Evolutionary conservation across 1,140 invertebrate genomes (phyloP), one percentile per base, ranked within the genome.

Genomic region (Homarus americanus): DNA sequence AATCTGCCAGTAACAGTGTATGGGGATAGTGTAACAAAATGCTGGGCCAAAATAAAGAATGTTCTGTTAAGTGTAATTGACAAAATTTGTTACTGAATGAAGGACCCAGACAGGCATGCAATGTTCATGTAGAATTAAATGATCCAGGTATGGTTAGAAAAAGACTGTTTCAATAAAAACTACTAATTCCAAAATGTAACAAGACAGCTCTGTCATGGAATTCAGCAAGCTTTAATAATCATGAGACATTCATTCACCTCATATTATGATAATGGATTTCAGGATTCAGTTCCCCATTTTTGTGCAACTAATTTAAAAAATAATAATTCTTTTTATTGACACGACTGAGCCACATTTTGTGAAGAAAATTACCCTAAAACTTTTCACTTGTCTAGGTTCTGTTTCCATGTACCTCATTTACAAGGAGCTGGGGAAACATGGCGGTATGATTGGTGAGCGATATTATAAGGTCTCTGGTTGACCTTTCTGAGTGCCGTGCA

Each of bases 351-450:
- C 7, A 32, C 32, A 69, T 3, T 69, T 32, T 69, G 3, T 63
- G 28, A 32, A 34, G 36, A 36, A n/a, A n/a, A 15, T 38, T 83
- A 69, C 38, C 38, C 3, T 83, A 7, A 83, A 38, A 58, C 41
- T 85, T 69, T 41, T 69, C 49, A 41, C 58, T 85, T 79, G 75
- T 40, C 85, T 87, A 87, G 85, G 85, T 79, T 79, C 85, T 79
- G 34, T 87, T 79, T 87, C 85, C 49, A 38, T 79, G 17, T 66
- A 15, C 73, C 85, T 76, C 75, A 87, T 87, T 20, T 38, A n/a
- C 73, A 87, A 36, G 53, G 85, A 87, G 85, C n/a, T 87, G 72
- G 85, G 85, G 49, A 87, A 36, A 32, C 85, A 87, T 20, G 85
- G 85, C 66, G 85, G 85, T 41, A 78, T 78, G 75, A n/a, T 87